Evolutionary conservation across 1,140 invertebrate genomes (phyloP).

Genomic region (Platyura marginata): DNA sequence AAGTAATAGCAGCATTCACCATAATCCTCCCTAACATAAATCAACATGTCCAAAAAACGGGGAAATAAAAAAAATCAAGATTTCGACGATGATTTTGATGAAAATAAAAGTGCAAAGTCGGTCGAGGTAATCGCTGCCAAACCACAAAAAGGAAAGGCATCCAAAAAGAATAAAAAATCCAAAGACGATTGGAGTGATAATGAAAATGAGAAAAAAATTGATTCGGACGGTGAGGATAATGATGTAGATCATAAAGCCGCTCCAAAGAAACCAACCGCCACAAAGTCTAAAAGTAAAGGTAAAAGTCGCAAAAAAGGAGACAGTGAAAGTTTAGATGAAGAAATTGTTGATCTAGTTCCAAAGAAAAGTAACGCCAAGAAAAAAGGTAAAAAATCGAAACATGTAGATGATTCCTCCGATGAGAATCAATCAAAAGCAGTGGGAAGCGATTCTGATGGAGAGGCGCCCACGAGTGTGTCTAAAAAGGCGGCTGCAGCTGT

Average conservation of each 20-base stretch:
- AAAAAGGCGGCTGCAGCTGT: neutral
- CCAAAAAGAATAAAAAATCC: slow-evolving; percentile 28
- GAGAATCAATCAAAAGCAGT: slow-evolving; percentile 10
- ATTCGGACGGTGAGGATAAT: slow-evolving; percentile 28
- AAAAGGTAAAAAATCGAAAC: slow-evolving; percentile 8
- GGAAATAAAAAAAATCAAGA: slow-evolving; percentile 39
- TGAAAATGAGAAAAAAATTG: slow-evolving; percentile 9
- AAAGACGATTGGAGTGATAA: slow-evolving; percentile 32
- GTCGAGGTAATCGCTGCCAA: slow-evolving; percentile 20
- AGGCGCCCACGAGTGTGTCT: neutral
- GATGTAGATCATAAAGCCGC: slow-evolving; percentile 7
- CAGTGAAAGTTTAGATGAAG: slow-evolving; percentile 19
- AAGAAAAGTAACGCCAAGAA: slow-evolving; percentile 21
- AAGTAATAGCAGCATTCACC: too few relatives aligned
- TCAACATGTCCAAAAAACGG: slow-evolving; percentile 31
- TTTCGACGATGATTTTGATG: slow-evolving; percentile 34
- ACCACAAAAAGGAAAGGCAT: slow-evolving; percentile 23
- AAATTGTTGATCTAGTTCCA: slow-evolving; percentile 16
- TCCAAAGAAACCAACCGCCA: slow-evolving; percentile 3
- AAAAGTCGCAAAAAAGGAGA: slow-evolving; percentile 13
- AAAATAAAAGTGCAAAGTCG: slow-evolving; percentile 6
- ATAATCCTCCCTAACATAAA: too few relatives aligned
- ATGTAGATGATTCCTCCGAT: slow-evolving; percentile 6
- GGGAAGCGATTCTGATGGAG: slow-evolving; percentile 7
- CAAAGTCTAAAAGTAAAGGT: slow-evolving; percentile 9